Conservation (phyloP, 2,888 invertebrate genomes). For the Chymomyza procnemis region DNA sequence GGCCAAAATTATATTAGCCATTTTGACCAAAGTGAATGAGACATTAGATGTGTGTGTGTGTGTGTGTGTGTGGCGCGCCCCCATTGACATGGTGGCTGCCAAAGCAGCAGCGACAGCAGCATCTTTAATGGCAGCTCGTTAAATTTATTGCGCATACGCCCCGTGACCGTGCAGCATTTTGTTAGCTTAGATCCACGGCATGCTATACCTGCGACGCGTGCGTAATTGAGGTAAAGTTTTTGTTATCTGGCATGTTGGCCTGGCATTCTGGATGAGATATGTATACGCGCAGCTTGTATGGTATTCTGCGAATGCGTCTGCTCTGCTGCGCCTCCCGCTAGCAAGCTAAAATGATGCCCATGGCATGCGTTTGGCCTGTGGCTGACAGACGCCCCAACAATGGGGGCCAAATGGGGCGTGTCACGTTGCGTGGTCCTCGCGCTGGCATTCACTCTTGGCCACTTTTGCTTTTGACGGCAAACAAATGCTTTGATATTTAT, state of each 20-base stretch:
- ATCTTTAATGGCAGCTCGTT: conserved; percentile 69
- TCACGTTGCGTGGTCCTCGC: neutral
- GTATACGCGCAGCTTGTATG: conserved; percentile 43
- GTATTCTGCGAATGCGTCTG: too few relatives aligned
- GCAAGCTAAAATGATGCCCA: too few relatives aligned
- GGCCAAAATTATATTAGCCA: neutral
- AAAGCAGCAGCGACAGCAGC: conserved; percentile 36
- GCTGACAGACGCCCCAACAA: conserved; percentile 25
- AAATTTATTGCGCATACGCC: conserved; percentile 72
- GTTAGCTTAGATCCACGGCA: neutral
- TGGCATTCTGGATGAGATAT: neutral
- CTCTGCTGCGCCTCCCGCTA: too few relatives aligned
- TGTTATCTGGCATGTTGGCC: conserved; percentile 52
- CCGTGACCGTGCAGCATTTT: conserved; percentile 35
- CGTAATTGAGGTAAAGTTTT: conserved; percentile 57
- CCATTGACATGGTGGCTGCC: neutral
- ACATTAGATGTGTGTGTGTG: neutral
- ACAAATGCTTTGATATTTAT: conserved; percentile 71
- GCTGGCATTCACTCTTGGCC: conserved; percentile 24
- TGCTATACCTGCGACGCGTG: neutral
- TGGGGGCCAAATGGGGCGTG: neutral
- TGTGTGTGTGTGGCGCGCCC: too few relatives aligned
- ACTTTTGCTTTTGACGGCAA: conserved; percentile 59
- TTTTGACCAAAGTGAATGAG: neutral
- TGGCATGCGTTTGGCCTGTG: conserved; percentile 13